phyloP scores from a whole-genome alignment of 2,888 invertebrate genomes.

The Lasioglossum leucozonium region DNA sequence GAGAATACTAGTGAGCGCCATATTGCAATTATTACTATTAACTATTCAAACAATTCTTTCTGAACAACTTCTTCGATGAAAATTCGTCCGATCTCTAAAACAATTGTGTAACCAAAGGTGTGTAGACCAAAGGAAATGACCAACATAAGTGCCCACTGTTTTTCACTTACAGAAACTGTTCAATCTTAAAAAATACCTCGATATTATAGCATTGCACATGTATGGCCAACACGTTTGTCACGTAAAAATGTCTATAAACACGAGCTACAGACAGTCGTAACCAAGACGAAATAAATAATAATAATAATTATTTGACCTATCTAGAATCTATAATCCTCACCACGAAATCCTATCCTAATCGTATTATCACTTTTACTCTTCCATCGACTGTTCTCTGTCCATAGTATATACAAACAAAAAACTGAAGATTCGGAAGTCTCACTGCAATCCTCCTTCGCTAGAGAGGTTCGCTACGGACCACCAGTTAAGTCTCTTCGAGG shows the following conservation, averaged over 20 bases:
- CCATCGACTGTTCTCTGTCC: neutral
- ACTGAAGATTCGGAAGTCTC: neutral
- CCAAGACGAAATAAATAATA: conserved; percentile 62
- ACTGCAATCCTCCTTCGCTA: neutral
- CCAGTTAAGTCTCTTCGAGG: neutral
- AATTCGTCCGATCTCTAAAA: neutral
- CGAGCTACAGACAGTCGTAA: conserved; percentile 23
- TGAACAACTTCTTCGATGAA: neutral
- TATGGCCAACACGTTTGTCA: neutral
- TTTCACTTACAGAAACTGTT: neutral
- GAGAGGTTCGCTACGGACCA: neutral
- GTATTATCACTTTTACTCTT: conserved; percentile 44
- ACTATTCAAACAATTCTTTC: neutral
- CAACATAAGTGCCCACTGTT: neutral
- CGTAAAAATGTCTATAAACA: neutral
- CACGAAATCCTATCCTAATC: conserved; percentile 32
- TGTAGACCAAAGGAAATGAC: neutral
- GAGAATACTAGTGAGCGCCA: conserved; percentile 2
- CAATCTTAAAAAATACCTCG: neutral
- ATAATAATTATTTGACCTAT: conserved; percentile 1
- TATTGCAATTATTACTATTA: neutral
- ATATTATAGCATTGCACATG: conserved; percentile 29
- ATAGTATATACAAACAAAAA: neutral
- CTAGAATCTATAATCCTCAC: conserved; percentile 41
- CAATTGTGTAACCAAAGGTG: neutral